phyloP scores from a whole-genome alignment of 2,797 vertebrate genomes.

The Dicrostonyx torquatus region DNA sequence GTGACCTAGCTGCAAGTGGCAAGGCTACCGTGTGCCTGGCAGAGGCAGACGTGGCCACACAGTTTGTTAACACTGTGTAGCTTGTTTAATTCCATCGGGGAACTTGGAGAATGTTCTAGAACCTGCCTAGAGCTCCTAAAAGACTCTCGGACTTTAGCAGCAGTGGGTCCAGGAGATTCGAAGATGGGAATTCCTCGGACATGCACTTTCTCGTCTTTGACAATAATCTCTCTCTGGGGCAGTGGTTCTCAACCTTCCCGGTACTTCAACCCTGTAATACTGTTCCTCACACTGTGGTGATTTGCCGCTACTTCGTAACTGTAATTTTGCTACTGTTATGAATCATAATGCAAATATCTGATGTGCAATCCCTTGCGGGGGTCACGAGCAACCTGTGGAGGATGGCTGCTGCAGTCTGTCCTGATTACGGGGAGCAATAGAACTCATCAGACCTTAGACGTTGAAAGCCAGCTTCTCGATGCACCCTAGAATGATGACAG shows the following conservation, averaged over 20 bases:
- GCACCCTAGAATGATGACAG: not conserved
- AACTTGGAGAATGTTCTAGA: slow-evolving; percentile 67
- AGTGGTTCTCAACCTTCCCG: not conserved
- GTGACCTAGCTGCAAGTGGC: slow-evolving; percentile 11
- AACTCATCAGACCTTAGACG: not conserved
- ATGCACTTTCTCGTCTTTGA: not conserved
- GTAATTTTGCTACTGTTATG: not conserved
- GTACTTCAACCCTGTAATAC: not conserved
- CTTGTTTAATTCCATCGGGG: slow-evolving; percentile 53
- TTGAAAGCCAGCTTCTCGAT: not conserved
- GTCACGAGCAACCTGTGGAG: not conserved
- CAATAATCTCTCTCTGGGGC: not conserved
- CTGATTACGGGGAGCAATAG: not conserved
- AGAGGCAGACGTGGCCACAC: slow-evolving; percentile 40
- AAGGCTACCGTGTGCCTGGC: not conserved
- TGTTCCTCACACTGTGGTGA: not conserved
- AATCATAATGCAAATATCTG: not conserved
- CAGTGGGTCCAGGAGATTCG: slow-evolving; percentile 30
- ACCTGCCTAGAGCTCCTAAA: slow-evolving; percentile 37
- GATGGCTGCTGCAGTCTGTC: not conserved
- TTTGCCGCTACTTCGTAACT: too few species aligned
- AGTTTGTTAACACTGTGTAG: slow-evolving; percentile 56
- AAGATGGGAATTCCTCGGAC: slow-evolving; percentile 30
- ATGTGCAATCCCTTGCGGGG: not conserved
- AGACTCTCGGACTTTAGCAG: slow-evolving; percentile 55